These are phyloP conservation scores for Volucella bombylans DNA, from an alignment of 2,888 invertebrate genomes.

Conservation along the genomic window DNA sequence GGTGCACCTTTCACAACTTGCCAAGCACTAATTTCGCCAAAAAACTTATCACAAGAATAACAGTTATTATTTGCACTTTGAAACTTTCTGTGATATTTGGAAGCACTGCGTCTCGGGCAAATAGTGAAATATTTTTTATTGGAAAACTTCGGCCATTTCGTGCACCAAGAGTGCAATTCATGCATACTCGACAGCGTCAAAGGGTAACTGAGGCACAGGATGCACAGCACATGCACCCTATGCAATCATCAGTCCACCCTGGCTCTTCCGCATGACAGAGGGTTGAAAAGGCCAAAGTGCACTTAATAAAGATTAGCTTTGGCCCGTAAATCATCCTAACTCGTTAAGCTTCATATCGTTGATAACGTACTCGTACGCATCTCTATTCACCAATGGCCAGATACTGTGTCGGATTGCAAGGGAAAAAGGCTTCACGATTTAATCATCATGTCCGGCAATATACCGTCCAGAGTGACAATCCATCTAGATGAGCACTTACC, in stretches of 20 bases:
- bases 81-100: conserved; percentile 28
- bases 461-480: conserved; percentile 12
- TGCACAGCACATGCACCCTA: conserved; percentile 16
- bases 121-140: conserved; percentile 57
- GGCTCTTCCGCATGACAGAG: no score
- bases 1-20: conserved; percentile 20
- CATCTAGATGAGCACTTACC: conserved; percentile 17
- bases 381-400: conserved; percentile 3
- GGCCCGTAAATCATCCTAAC: conserved; percentile 44
- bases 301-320: conserved; percentile 55
- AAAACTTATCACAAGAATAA: conserved; percentile 40
- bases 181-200: conserved; percentile 13
- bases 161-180: conserved; percentile 25
- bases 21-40: conserved; percentile 12
- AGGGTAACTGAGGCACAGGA: conserved; percentile 37
- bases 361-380: background rate
- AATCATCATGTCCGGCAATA: conserved; percentile 9
- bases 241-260: conserved; percentile 2
- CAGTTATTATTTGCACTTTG: conserved; percentile 20
- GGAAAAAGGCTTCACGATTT: conserved; percentile 18
- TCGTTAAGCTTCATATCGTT: background rate
- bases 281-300: conserved; percentile 23
- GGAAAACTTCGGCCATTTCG: conserved; percentile 48
- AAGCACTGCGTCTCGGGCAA: conserved; percentile 13
- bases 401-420: conserved; percentile 15